A percentile compares a stretch with the other conserved stretches of the same genome.
These are phyloP conservation scores for Sitobion miscanthi DNA, from an alignment of 1,140 invertebrate genomes.

Conservation along the genomic window DNA sequence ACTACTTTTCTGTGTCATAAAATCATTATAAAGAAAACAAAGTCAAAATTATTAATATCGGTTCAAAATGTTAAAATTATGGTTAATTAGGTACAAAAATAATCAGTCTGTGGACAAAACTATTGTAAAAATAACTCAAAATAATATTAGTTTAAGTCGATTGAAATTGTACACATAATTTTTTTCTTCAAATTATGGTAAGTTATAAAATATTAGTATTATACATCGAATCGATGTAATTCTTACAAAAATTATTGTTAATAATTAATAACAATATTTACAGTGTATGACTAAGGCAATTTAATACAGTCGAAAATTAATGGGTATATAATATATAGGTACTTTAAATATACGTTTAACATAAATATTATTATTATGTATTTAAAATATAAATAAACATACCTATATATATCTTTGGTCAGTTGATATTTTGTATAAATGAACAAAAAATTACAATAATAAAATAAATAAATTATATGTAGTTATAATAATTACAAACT, in stretches of 20 bases:
- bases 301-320: not conserved
- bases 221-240: not conserved
- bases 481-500: not conserved
- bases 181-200: not conserved
- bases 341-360: not conserved
- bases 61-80: not conserved
- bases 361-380: not conserved
- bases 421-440: not conserved
- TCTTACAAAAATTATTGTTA: not conserved
- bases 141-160: conserved; percentile 32
- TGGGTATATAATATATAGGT: not conserved
- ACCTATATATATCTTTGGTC: not conserved
- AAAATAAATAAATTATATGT: not conserved
- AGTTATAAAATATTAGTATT: not conserved
- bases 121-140: not conserved
- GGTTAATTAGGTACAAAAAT: conserved; percentile 47
- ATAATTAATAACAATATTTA: conserved; percentile 23
- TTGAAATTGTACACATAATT: not conserved
- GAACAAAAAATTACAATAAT: not conserved
- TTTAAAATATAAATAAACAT: not conserved
- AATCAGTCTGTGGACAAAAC: conserved; percentile 30
- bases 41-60: not conserved
- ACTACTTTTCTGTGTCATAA: conserved; percentile 16
- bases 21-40: not conserved
- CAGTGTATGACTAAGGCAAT: not conserved